A percentile compares a stretch with the other conserved stretches of the same genome.
phyloP scores from a whole-genome alignment of 2,888 invertebrate genomes.

The Perdita meconis region DNA sequence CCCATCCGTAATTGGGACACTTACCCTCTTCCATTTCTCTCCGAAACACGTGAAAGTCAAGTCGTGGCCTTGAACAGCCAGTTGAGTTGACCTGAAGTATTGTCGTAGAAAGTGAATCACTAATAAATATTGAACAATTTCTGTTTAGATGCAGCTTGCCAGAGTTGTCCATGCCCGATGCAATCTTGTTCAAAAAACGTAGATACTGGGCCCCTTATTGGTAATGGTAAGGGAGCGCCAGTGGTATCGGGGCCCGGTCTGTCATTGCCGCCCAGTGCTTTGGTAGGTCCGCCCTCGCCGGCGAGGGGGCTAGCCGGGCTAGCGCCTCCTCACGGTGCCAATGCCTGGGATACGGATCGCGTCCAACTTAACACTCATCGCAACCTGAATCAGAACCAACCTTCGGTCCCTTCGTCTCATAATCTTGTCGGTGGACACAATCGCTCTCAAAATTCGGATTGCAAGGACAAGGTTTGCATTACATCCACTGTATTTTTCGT shows the following conservation, averaged over 20 bases:
- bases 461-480: conserved; percentile 77
- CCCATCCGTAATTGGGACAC: no score
- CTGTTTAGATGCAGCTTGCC: conserved; percentile 85
- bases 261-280: conserved; percentile 84
- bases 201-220: conserved; percentile 99
- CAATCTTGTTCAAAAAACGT: conserved; percentile 99
- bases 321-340: conserved; percentile 84
- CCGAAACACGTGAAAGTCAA: no score
- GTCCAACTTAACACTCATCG: conserved; percentile 84
- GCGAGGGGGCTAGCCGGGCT: conserved; percentile 85
- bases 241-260: conserved; percentile 84
- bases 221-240: conserved; percentile 92
- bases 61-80: no score
- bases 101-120: background rate
- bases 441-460: conserved; percentile 76
- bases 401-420: conserved; percentile 78
- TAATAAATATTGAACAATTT: conserved; percentile 15
- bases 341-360: conserved; percentile 85
- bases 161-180: conserved; percentile 94
- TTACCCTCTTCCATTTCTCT: no score
- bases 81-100: no score
- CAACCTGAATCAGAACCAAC: conserved; percentile 78
- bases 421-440: conserved; percentile 80
- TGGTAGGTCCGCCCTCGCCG: conserved; percentile 85
- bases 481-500: background rate